Evolutionary conservation across 1,140 invertebrate genomes (phyloP), one percentile per base, ranked within the genome.

Genomic region (Lordiphosa collinella): DNA sequence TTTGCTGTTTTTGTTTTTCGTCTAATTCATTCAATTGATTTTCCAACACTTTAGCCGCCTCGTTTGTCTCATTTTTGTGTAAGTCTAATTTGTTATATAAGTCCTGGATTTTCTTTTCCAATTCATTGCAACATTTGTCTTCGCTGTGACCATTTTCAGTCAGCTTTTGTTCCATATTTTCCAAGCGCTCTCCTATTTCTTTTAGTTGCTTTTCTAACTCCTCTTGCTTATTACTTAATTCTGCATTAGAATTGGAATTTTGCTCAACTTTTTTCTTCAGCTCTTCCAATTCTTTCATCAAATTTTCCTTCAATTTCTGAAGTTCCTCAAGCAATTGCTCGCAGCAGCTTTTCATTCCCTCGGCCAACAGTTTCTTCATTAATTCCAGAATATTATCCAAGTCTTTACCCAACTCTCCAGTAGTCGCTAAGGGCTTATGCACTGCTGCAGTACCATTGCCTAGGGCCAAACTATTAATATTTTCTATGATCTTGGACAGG

Each of bases 391-490:
- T 64, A 1, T 7, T 36, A 13, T 50, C 52, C 11, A 78, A 13
- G 46, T 79, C 68, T 9, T 47, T 35, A 9, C 55, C 55, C 0
- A 79, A 8, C 9, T 79, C 55, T 2, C 51, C 51, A 18, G 13
- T 56, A 16, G 34, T 1, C 3, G 18, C 5, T 1, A 72, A 2
- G 0, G 31, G 11, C 2, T 25, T 25, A 9, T 11, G 18, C 1
- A 8, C 13, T 9, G 2, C n/a, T 3, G 10, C 14, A 9, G 0
- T 12, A 7, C 22, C 58, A 18, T 22, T 40, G 8, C 3, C 2
- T n/a, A 32, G 1, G 0, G 40, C 4, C 1, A 63, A 13, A 4
- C 5, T 7, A 11, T 61, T 44, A 0, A 69, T 4, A 1, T 48
- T 52, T 1, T 32, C n/a, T 5, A 78, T 40, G 0, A 78, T 9